Evolutionary conservation across 1,140 invertebrate species (phyloP), one percentile per base, ranked within the genome.

Genomic region (Sitophilus oryzae): DNA sequence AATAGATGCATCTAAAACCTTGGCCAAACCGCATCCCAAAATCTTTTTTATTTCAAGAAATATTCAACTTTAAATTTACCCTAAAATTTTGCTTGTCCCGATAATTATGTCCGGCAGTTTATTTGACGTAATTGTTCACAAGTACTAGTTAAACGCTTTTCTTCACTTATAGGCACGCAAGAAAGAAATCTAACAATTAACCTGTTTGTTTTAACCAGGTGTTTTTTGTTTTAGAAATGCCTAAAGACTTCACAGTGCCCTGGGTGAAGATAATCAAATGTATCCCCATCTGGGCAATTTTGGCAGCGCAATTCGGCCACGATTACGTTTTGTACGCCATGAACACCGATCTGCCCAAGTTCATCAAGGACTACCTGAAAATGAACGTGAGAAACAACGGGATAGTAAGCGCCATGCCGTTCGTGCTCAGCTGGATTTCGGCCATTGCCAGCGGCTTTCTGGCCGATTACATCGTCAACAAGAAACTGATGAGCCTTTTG

Each of bases 331-430:
- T 48, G 2, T 55, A 48, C 23, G 46, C 45, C 0, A 11, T 55
- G 14, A n/a, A 47, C n/a, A 55, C 52, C 1, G 36, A 55, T 19
- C 21, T 55, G 5, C 52, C 52, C 1, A 47, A 48, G 9, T 55
- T 38, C 35, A 9, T 55, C 21, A 55, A 55, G 34, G 52, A 55
- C 3, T 25, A 48, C 8, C 37, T 55, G 3, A 47, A 49, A 20
- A 41, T 55, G 44, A 20, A 55, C 18, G 45, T 55, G 6, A 9
- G 30, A 48, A 6, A 15, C 9, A 55, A 55, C 44, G 52, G 40
- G 0, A 20, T 5, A 9, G 15, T 25, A 9, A 55, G 21, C 8
- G 52, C 37, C 3, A 10, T 55, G 16, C 52, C 52, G 6, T 55
- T 55, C 20, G 11, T 55, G 5, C 36, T 35, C 3, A 15, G 46